Evolutionary conservation across 2,888 invertebrate genomes (phyloP).

Genomic region (Pseudococcus jackbeardsleyi): DNA sequence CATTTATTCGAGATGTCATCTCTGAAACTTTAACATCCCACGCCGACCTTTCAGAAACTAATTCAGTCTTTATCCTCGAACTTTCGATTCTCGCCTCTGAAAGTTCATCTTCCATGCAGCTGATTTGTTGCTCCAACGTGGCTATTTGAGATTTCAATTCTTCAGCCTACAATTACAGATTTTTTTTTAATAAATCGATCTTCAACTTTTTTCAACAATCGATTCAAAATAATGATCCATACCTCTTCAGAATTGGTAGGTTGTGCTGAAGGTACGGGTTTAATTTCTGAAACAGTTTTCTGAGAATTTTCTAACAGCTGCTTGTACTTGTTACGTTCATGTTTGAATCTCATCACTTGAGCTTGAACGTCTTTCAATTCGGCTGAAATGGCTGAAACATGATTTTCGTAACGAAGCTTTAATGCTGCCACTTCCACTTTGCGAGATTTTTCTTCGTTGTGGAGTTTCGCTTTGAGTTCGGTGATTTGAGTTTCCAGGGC

Average conservation of each 20-base stretch:
- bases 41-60: constrained; percentile 88
- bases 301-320: constrained; percentile 77
- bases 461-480: constrained; percentile 75
- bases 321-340: constrained; percentile 89
- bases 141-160: constrained; percentile 71
- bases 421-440: constrained; percentile 80
- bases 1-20: constrained; percentile 88
- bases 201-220: not conserved
- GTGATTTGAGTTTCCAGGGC: constrained; percentile 83
- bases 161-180: constrained; percentile 38
- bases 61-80: constrained; percentile 87
- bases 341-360: constrained; percentile 82
- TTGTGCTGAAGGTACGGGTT: constrained; percentile 24
- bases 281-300: constrained; percentile 17
- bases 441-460: constrained; percentile 68
- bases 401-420: constrained; percentile 87
- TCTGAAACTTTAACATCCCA: constrained; percentile 90
- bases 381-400: constrained; percentile 83
- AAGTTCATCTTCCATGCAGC: constrained; percentile 88
- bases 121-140: constrained; percentile 85
- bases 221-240: not conserved
- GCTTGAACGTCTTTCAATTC: constrained; percentile 86
- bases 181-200: not conserved
- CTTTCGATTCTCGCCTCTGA: constrained; percentile 86
- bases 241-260: constrained; percentile 56